Base-by-base conservation (phyloP, 2,888 invertebrate species). In the Xanthia togata region DNA sequence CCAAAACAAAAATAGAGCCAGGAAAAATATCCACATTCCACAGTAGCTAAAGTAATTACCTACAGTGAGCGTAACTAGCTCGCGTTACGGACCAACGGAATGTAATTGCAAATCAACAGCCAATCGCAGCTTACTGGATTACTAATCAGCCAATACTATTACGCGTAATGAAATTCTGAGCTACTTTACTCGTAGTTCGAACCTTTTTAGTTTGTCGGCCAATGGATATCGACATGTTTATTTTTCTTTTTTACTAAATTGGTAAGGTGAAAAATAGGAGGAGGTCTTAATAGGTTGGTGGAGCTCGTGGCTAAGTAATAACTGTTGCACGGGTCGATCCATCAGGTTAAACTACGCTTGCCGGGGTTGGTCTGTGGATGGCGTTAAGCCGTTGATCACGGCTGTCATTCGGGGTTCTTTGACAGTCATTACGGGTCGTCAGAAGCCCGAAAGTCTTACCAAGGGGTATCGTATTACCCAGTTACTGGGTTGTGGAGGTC, bases 91-190 rank as follows among this genome's bases (percentile, higher is more conserved):
- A 76, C 23, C 63, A 75, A 47, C 75, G 76, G 71, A 75, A 81
- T 81, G 81, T 81, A 88, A 85, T 83, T 82, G 81, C 73, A 76
- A 81, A 89, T 89, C 86, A 88, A 82, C 75, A 81, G 79, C 84
- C 85, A 90, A 88, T 90, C 86, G 87, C 83, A 78, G 86, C 85
- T 85, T 86, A 87, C 79, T 78, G 84, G 84, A 88, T 89, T 88
- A 88, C 90, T 74, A 82, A 87, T 84, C 82, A 88, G 74, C 79
- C 69, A 73, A 81, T 68, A 78, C 64, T 59, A 82, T 80, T 80
- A 87, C 55, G 17, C 4, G 70, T 71, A 80, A 71, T 81, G 44
- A 69, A 68, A 74, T 78, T 69, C 67, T 60, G 57, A 38, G 50
- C 55, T 67, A 69, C 76, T 73, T 68, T 50, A 47, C 62, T 55